These are phyloP conservation scores for Macrotis lagotis DNA, from an alignment of 2,113 vertebrate genomes.

Conservation along the genomic window DNA sequence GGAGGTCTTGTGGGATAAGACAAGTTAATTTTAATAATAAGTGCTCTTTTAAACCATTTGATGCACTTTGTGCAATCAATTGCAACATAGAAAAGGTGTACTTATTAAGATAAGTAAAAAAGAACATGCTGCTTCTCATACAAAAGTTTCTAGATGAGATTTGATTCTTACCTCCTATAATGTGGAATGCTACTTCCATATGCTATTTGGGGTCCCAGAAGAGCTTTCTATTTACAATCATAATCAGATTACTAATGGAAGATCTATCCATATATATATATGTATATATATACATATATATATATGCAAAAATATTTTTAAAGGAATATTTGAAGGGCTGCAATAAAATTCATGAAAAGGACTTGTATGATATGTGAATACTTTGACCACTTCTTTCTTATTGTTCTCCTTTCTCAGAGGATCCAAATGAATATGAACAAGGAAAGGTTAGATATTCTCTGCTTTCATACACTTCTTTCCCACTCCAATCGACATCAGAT, in stretches of 20 bases:
- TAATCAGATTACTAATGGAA: not conserved
- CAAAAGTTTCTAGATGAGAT: not conserved
- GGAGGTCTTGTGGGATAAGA: not conserved
- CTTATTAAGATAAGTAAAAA: not conserved
- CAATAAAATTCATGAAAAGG: not conserved
- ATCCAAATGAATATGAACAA: not conserved
- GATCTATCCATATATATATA: not conserved
- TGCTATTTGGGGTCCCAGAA: not conserved
- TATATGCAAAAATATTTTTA: not conserved
- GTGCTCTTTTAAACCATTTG: not conserved
- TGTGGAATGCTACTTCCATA: not conserved
- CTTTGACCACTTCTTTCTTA: not conserved
- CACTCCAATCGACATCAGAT: not conserved
- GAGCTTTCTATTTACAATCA: not conserved
- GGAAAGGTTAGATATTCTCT: not conserved
- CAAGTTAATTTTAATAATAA: not conserved
- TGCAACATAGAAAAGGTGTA: not conserved
- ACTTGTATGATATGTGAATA: not conserved
- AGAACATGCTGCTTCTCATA: not conserved
- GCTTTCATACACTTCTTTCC: not conserved
- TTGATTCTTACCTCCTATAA: not conserved
- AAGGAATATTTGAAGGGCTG: not conserved
- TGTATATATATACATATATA: too few relatives aligned
- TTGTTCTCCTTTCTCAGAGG: not conserved
- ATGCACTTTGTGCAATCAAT: not conserved